Conservation (phyloP, 2,113 vertebrate species). For the Zapornia atra region DNA sequence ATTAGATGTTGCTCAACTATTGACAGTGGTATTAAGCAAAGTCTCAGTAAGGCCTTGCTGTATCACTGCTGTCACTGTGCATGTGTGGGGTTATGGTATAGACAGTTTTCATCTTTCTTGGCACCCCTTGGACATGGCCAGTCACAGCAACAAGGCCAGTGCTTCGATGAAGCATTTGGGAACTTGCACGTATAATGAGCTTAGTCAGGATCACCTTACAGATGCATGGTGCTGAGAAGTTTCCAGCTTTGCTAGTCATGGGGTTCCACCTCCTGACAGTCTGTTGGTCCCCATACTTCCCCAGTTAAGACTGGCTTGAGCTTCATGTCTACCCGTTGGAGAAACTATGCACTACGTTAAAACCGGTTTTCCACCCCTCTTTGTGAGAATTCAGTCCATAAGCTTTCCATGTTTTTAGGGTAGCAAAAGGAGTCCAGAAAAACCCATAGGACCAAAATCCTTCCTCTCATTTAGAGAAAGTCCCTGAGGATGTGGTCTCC, state of each 20-base stretch:
- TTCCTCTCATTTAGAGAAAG: neutral
- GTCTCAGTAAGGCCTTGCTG: neutral
- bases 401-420: neutral
- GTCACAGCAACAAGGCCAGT: neutral
- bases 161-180: neutral
- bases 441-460: neutral
- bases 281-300: neutral
- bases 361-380: neutral
- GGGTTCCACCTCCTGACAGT: neutral
- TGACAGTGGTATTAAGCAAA: neutral
- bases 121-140: neutral
- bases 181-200: neutral
- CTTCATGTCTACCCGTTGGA: neutral
- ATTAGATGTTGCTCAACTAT: neutral
- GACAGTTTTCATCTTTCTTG: neutral
- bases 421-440: neutral
- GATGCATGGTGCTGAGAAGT: neutral
- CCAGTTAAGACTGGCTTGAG: fast-evolving
- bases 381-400: neutral
- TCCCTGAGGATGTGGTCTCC: neutral
- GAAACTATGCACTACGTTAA: neutral
- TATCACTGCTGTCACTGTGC: neutral
- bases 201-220: neutral
- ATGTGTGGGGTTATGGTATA: neutral
- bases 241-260: neutral